These are phyloP conservation scores for Erpornis zantholeuca DNA, from an alignment of 2,113 vertebrate species.

Conservation along the genomic window DNA sequence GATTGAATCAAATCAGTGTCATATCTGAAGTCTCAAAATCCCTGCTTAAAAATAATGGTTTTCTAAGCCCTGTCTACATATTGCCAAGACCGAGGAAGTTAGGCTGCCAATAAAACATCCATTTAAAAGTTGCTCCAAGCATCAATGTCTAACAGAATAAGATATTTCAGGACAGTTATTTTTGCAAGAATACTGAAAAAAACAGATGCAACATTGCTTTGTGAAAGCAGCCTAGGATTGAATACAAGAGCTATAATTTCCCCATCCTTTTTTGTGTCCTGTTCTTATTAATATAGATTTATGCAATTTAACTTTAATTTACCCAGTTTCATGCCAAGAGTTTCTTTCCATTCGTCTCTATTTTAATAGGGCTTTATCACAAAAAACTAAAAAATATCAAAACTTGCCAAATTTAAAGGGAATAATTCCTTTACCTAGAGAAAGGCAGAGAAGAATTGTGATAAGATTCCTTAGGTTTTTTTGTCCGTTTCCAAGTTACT, in stretches of 20 bases:
- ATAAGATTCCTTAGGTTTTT: not conserved
- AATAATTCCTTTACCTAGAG: not conserved
- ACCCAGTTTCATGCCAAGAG: not conserved
- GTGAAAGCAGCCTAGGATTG: not conserved
- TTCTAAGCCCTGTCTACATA: not conserved
- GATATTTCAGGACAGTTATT: not conserved
- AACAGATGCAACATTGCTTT: not conserved
- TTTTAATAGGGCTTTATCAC: not conserved
- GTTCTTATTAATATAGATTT: not conserved
- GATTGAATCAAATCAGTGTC: not conserved
- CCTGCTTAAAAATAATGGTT: not conserved
- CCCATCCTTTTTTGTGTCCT: not conserved
- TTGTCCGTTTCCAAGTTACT: not conserved
- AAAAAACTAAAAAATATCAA: not conserved
- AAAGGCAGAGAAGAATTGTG: not conserved
- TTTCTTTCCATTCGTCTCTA: not conserved
- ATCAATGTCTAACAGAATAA: constrained; percentile 15
- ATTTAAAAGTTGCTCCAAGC: constrained; percentile 8
- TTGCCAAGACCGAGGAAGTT: not conserved
- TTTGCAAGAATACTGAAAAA: constrained; percentile 3
- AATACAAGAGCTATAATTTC: not conserved
- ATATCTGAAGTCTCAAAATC: not conserved
- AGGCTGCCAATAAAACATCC: not conserved
- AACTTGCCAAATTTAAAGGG: not conserved
- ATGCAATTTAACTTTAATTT: not conserved